These are phyloP conservation scores for Tetramorium simillimum DNA, from an alignment of 1,140 invertebrate genomes.

Conservation along the genomic window DNA sequence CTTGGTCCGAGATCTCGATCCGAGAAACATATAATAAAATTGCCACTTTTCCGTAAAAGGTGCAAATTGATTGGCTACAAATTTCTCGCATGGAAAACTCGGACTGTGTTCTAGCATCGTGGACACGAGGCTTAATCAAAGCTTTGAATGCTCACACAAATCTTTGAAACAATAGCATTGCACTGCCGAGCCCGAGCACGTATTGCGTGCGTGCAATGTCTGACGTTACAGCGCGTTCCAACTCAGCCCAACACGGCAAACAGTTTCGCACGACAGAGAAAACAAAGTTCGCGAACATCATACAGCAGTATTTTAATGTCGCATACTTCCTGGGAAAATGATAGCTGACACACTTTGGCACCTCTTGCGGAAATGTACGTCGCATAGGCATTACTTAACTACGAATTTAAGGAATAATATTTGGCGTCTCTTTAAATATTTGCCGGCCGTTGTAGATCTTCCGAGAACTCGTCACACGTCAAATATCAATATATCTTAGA, in stretches of 20 bases:
- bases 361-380: constrained; percentile 59
- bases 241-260: background rate
- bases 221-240: background rate
- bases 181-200: too few species aligned
- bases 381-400: constrained; percentile 30
- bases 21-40: too few species aligned
- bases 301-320: constrained; percentile 19
- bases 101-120: too few species aligned
- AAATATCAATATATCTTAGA: constrained; percentile 52
- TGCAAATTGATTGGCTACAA: too few species aligned
- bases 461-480: constrained; percentile 32
- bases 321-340: constrained; percentile 40
- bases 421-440: constrained; percentile 63
- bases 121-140: too few species aligned
- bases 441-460: constrained; percentile 41
- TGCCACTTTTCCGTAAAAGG: too few species aligned
- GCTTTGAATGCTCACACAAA: too few species aligned
- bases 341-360: constrained; percentile 56
- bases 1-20: too few species aligned
- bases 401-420: constrained; percentile 67
- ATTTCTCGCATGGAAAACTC: too few species aligned
- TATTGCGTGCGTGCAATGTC: background rate
- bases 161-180: background rate
- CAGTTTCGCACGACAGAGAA: background rate
- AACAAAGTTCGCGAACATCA: constrained; percentile 10